A percentile compares a stretch with the other conserved stretches of the same genome.
Evolutionary conservation across 53 echinoderm and acorn worm species (phyloP).

Genomic region (Paracentrotus lividus): DNA sequence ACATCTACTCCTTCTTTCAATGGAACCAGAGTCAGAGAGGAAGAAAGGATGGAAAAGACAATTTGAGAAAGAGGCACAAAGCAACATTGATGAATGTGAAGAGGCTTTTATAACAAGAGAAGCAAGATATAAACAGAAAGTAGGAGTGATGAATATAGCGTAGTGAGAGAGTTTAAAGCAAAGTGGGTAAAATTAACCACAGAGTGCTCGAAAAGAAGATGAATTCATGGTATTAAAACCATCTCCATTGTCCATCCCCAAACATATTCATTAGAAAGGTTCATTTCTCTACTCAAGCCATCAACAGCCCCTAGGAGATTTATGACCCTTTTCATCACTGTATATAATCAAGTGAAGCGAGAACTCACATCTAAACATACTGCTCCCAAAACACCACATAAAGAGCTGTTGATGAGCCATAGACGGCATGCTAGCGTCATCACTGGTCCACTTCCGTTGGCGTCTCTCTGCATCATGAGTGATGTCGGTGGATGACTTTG

Average conservation of each 20-base stretch:
- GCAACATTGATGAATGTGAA: neutral
- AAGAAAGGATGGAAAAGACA: neutral
- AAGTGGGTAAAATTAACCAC: neutral
- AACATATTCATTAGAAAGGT: neutral
- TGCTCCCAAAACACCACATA: constrained; percentile 38
- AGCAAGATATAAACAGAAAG: neutral
- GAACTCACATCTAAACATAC: neutral
- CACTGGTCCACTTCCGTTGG: neutral
- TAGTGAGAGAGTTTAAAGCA: neutral
- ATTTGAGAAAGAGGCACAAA: neutral
- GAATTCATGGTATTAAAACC: neutral
- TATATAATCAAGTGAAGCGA: constrained; percentile 20
- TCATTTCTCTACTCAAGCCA: neutral
- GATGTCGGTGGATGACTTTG: constrained; percentile 18
- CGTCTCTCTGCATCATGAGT: constrained; percentile 6
- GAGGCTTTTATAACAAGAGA: too few species aligned
- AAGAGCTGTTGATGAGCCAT: constrained; percentile 23
- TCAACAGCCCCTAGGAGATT: neutral
- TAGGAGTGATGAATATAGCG: neutral
- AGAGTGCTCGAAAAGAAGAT: neutral
- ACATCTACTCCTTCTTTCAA: too few species aligned
- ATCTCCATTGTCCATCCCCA: neutral
- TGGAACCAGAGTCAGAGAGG: neutral
- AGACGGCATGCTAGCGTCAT: constrained; percentile 6
- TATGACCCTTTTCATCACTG: constrained; percentile 13